Base-by-base conservation (phyloP, 2,113 vertebrate genomes). In the Tragulus kanchil region DNA sequence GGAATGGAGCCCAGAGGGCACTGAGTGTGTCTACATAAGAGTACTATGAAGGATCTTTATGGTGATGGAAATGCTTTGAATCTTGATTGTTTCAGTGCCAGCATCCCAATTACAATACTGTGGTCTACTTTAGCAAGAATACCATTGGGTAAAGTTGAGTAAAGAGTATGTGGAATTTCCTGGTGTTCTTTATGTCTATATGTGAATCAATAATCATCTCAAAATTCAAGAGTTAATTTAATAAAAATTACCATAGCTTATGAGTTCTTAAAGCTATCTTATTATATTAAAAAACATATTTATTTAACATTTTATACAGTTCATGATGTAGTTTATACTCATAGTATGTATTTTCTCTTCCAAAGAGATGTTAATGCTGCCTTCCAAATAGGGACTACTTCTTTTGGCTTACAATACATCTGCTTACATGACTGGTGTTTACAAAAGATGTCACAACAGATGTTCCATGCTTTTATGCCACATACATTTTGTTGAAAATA, bases 401-500 rank as follows among this genome's bases (percentile, higher is more conserved):
- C 17, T 89, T 61, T 19, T 52, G 36, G 14, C 64, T 71, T 62
- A 81, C 36, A 85, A 69, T 50, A 84, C 58, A 65, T 61, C 31
- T 73, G 3, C 16, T 85, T 81, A 59, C 19, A n/a, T 90, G 83
- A 56, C 42, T 93, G n/a, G 11, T 67, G 6, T 94, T 95, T 88
- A 90, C 19, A 81, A 50, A 78, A 81, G 67, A 71, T 62, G 67
- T 61, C n/a, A 36, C 13, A 67, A 92, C 36, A 75, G 45, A 69
- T 36, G 19, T 50, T 36, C 5, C 19, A 54, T 83, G 6, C 6
- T 79, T 90, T 75, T 75, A 93, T 77, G 48, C 1, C 10, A 65
- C 42, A 50, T 58, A 90, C 3, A 50, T 90, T 94, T 94, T 93
- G 25, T 90, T 86, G 36, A 83, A 89, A 75, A 50, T 69, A 77